Evolutionary conservation across 2,113 vertebrate genomes (phyloP).

Genomic region (Laterallus jamaicensis): DNA sequence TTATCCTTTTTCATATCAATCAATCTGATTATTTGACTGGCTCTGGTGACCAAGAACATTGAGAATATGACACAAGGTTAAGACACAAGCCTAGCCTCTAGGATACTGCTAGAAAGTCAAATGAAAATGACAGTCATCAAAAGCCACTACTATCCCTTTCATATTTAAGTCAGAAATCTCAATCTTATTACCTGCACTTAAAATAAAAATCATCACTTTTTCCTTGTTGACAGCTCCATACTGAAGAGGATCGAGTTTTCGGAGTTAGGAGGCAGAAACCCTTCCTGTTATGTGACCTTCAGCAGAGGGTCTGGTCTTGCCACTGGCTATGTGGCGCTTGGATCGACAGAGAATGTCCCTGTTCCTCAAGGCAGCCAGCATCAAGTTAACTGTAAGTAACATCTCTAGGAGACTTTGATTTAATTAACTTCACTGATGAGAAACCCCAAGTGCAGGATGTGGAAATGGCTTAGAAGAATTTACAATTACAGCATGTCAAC

Average conservation of each 20-base stretch:
- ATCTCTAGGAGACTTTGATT: not conserved
- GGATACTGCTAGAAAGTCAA: not conserved
- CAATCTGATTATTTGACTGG: not conserved
- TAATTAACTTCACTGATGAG: not conserved
- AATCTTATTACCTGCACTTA: not conserved
- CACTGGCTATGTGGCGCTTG: rapidly evolving
- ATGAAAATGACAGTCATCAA: not conserved
- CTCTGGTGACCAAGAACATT: not conserved
- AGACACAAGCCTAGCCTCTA: not conserved
- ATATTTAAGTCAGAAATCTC: not conserved
- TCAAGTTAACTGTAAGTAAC: not conserved
- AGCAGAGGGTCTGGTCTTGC: not conserved
- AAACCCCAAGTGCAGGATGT: not conserved
- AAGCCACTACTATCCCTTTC: not conserved
- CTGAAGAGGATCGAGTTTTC: not conserved
- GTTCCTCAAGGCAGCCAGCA: not conserved
- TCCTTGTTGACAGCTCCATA: not conserved
- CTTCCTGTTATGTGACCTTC: not conserved
- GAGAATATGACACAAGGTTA: not conserved
- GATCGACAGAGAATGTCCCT: rapidly evolving
- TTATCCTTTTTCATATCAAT: not conserved
- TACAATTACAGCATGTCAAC: not conserved
- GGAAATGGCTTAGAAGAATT: not conserved
- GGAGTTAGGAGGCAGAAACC: not conserved
- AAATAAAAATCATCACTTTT: not conserved